Evolutionary conservation across 2,888 invertebrate species (phyloP).

Genomic region (Holacanthella duospinosa): DNA sequence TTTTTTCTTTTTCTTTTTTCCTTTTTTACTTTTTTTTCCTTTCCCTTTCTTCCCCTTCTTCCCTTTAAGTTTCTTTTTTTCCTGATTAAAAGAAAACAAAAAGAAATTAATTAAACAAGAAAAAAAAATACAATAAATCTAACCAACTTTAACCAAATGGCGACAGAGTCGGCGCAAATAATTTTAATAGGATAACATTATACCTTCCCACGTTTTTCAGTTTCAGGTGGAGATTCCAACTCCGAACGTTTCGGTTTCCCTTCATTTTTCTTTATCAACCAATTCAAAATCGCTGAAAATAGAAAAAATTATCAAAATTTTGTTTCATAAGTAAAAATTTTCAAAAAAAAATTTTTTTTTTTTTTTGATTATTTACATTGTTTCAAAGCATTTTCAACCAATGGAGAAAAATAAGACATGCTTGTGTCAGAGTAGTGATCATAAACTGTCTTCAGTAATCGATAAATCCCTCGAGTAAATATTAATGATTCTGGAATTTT

Average conservation of each 20-base stretch:
- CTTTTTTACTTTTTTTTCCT: conserved; percentile 7
- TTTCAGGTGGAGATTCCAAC: background rate
- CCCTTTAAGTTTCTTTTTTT: conserved; percentile 34
- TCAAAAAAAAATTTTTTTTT: background rate
- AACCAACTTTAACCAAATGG: no score
- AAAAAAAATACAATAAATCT: background rate
- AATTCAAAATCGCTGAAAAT: conserved; percentile 1
- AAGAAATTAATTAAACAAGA: background rate
- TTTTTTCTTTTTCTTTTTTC: background rate
- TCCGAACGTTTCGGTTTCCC: background rate
- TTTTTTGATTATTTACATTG: background rate
- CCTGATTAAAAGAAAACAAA: no score
- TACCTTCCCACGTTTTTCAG: background rate
- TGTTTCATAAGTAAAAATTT: conserved; percentile 6
- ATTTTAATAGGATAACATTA: background rate
- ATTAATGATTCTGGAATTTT: conserved; percentile 5
- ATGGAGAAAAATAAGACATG: conserved; percentile 2
- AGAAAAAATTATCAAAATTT: conserved; percentile 7
- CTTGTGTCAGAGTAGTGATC: conserved; percentile 6
- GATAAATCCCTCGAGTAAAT: conserved; percentile 5
- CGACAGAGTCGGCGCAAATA: no score
- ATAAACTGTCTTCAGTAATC: conserved; percentile 1
- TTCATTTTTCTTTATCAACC: conserved; percentile 39
- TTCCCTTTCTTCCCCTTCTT: conserved; percentile 37
- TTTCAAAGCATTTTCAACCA: background rate